Base-by-base conservation (phyloP, 2,113 vertebrate species). In the Amphilophus citrinellus region DNA sequence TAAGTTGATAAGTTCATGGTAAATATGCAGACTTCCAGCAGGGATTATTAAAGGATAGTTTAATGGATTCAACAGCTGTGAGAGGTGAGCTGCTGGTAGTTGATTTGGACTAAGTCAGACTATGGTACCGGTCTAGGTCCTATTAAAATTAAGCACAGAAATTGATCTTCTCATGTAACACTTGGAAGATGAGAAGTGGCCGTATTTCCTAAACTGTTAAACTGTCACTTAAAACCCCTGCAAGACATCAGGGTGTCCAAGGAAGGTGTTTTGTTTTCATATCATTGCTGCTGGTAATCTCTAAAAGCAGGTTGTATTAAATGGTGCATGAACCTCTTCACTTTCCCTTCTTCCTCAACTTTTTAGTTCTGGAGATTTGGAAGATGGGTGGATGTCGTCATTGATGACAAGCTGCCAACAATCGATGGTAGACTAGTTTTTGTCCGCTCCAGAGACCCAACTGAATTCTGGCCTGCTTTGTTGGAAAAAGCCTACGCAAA, bases 401-500 rank as follows among this genome's bases (percentile, higher is more conserved):
- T 96, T 76, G 96, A 96, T 78, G 96, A 96, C 89, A 96, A 96
- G 68, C 84, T 96, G 30, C 96, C 95, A 22, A 96, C 95, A 77
- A 75, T 96, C 35, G 15, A 95, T 53, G 90, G 87, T 7, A 68
- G 8, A 24, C 92, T 94, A 0, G 84, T 96, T 86, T 96, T 96
- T 30, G 94, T 95, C 42, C 86, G 53, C 10, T 93, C 94, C 15
- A 93, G 81, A 87, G 87, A 84, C 35, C 79, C 77, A 30, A 91
- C 24, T 82, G 95, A 96, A 76, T 96, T 96, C 76, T 96, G 96
- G 96, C 93, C 95, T 24, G 94, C 95, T 61, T 76, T 96, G 81
- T 17, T 96, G 73, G 95, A 96, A 83, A 96, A 96, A 86, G 95
- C 95, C 10, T 96, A 96, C 60, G 96, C 96, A n/a, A 96, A 95